phyloP scores from a whole-genome alignment of 2,797 vertebrate genomes.

The Enteromius mattozi region DNA sequence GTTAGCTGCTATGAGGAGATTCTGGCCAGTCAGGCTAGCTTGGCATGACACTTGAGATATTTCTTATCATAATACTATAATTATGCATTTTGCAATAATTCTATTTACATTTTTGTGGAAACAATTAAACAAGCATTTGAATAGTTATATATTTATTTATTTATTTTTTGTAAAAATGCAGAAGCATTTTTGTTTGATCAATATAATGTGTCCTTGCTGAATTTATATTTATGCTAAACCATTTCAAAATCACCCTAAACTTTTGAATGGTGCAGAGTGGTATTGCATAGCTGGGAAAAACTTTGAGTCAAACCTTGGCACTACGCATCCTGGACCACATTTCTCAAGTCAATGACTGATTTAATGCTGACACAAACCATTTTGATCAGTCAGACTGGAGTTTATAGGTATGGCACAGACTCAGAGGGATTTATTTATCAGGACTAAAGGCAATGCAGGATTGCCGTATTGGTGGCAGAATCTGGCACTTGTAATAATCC shows the following conservation, averaged over 20 bases:
- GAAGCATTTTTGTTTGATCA: neutral
- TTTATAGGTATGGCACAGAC: constrained; percentile 32
- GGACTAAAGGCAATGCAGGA: constrained; percentile 69
- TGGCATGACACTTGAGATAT: neutral
- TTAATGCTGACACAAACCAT: constrained; percentile 6
- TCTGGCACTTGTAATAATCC: constrained; percentile 65
- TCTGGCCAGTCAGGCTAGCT: too few species aligned
- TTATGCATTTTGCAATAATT: neutral
- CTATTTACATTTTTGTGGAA: neutral
- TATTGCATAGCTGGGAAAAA: neutral
- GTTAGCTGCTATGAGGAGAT: too few species aligned
- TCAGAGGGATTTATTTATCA: constrained; percentile 61
- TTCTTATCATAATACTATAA: neutral
- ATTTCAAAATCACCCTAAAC: neutral
- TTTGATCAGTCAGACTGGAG: constrained; percentile 37
- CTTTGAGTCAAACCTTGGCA: neutral
- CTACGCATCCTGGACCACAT: neutral
- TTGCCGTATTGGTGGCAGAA: constrained; percentile 70
- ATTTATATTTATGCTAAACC: neutral
- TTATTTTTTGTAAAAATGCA: too few species aligned
- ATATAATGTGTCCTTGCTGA: neutral
- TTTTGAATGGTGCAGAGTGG: neutral
- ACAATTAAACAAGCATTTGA: neutral
- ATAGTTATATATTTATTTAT: too few species aligned
- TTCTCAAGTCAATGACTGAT: constrained; percentile 6